Percentiles rank a stretch among this genome's conserved stretches.
Evolutionary conservation across 2,113 vertebrate species (phyloP).

Genomic region (Corythoichthys intestinalis): DNA sequence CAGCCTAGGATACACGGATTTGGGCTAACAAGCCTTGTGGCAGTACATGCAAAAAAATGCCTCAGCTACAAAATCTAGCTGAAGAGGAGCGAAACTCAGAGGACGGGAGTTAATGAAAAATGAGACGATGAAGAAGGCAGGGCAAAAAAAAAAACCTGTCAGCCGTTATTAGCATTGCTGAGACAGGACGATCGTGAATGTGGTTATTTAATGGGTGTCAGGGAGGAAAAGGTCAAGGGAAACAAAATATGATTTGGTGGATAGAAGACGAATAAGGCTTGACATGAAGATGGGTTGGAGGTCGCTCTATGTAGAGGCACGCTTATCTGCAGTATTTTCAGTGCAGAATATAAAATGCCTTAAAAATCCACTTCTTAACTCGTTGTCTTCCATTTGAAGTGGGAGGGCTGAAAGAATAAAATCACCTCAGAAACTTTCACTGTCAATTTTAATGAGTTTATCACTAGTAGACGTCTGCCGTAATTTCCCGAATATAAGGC

Average conservation of each 20-base stretch:
- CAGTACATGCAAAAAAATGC: constrained; percentile 24
- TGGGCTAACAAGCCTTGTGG: constrained; percentile 18
- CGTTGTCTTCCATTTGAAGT: neutral
- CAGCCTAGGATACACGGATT: constrained; percentile 31
- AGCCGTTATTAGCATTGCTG: constrained; percentile 20
- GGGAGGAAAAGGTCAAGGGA: constrained; percentile 22
- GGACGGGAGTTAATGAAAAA: constrained; percentile 31
- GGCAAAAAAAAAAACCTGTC: constrained; percentile 1
- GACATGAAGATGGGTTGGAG: constrained; percentile 11
- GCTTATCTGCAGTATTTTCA: neutral
- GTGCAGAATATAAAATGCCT: neutral
- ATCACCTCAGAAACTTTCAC: too few relatives aligned
- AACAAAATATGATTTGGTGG: constrained; percentile 17
- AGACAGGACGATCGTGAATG: constrained; percentile 24
- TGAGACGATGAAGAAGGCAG: constrained; percentile 8
- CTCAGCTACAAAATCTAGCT: constrained; percentile 48
- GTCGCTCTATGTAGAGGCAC: neutral
- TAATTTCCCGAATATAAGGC: too few relatives aligned
- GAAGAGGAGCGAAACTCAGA: constrained; percentile 6
- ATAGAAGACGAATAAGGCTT: constrained; percentile 18
- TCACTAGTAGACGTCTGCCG: too few relatives aligned
- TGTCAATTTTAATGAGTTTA: too few relatives aligned
- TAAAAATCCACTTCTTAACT: neutral
- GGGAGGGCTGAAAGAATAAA: too few relatives aligned
- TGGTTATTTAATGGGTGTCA: constrained; percentile 18